Base-by-base conservation (phyloP, 1,140 invertebrate genomes). In the Fopius arisanus region DNA sequence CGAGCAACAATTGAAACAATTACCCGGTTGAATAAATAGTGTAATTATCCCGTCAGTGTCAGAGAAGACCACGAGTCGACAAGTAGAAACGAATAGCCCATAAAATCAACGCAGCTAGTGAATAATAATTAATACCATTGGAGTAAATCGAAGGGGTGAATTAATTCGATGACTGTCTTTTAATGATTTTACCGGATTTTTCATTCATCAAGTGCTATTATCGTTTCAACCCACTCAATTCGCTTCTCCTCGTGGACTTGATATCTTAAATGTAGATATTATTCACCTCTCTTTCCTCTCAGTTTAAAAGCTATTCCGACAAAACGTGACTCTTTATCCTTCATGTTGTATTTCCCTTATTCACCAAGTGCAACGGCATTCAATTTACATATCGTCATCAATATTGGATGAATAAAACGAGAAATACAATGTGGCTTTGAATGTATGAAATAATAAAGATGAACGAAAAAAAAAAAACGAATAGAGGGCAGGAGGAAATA, bases 211-310 rank as follows among this genome's bases (percentile, higher is more conserved):
- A 37, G 1, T 12, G 33, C 12, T 14, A 2, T 37, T 16, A 48
- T 48, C 66, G 51, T 68, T 62, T 33, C 43, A 40, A 51, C 41
- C 54, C 41, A 29, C 37, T 62, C 41, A 16, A 37, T 68, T 73
- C 41, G 33, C 54, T 12, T 73, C 33, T 68, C 37, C 33, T 67
- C 66, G 37, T 43, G 14, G 65, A 73, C 71, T 23, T 73, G 40
- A 67, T 79, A 74, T 78, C 65, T 48, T 48, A 48, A 48, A 5
- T 2, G 75, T 21, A 70, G 26, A 81, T 78, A 79, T 81, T 83
- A 82, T 85, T 82, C 79, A 82, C 80, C 81, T 86, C 86, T 86
- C 86, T 84, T 88, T 87, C 86, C 86, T 87, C 86, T 88, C 86
- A 88, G 84, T 86, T 88, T 87, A 86, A 77, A 83, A 87, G 80